These are phyloP conservation scores for Mus spicilegus DNA, from an alignment of 2,113 vertebrate genomes.

Conservation along the genomic window DNA sequence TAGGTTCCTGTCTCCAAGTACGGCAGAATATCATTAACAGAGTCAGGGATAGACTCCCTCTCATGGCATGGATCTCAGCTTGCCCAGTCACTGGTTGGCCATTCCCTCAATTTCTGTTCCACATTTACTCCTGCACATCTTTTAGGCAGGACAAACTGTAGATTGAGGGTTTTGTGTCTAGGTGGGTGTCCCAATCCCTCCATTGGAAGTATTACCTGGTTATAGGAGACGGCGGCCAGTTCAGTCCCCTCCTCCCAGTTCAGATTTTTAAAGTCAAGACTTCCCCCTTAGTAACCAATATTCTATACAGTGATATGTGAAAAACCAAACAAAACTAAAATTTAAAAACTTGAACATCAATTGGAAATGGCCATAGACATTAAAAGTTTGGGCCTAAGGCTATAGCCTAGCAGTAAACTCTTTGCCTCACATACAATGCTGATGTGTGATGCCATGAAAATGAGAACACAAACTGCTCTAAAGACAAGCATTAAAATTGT, in stretches of 20 bases:
- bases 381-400: background rate
- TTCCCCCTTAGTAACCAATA: background rate
- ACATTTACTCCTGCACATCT: too few relatives aligned
- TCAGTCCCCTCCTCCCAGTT: background rate
- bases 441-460: background rate
- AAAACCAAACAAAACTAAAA: background rate
- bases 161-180: too few relatives aligned
- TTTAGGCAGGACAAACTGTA: too few relatives aligned
- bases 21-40: background rate
- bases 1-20: background rate
- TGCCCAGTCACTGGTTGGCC: background rate
- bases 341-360: slow-evolving; percentile 10
- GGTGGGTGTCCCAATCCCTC: too few relatives aligned
- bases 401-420: background rate
- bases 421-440: background rate
- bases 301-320: background rate
- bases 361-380: slow-evolving; percentile 34
- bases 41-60: background rate
- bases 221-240: too few relatives aligned
- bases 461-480: background rate
- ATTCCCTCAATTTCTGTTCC: background rate
- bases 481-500: background rate
- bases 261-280: background rate
- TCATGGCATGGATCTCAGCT: background rate
- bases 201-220: too few relatives aligned